phyloP scores from a whole-genome alignment of 2,797 vertebrate genomes.

The Dermochelys coriacea region DNA sequence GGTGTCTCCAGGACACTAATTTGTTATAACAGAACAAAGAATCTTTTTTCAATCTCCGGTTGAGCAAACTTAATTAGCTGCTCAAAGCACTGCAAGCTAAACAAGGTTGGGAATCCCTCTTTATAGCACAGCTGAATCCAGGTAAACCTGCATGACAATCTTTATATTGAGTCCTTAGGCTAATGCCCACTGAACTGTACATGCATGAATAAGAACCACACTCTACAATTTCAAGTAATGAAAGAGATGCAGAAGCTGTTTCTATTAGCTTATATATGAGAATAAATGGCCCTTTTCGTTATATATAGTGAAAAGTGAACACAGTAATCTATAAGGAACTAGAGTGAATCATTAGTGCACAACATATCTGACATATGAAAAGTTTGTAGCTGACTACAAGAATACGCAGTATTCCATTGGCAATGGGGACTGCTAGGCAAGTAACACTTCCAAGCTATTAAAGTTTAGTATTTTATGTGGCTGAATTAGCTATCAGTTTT shows the following conservation, averaged over 20 bases:
- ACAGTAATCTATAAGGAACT: background rate
- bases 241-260: slow-evolving; percentile 44
- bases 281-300: slow-evolving; percentile 6
- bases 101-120: background rate
- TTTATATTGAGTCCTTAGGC: slow-evolving; percentile 22
- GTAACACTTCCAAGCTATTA: background rate
- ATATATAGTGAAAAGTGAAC: background rate
- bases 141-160: background rate
- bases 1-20: background rate
- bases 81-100: background rate
- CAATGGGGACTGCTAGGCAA: background rate
- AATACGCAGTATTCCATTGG: slow-evolving; percentile 5
- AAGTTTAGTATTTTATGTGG: background rate
- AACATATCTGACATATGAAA: background rate
- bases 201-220: slow-evolving; percentile 7
- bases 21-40: slow-evolving; percentile 12
- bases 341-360: background rate
- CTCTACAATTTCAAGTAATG: background rate
- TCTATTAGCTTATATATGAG: slow-evolving; percentile 42
- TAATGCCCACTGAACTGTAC: background rate
- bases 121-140: background rate
- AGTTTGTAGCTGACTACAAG: background rate
- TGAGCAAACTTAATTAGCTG: background rate
- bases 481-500: background rate
- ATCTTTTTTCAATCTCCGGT: background rate